A percentile compares a stretch with the other conserved stretches of the same genome.
phyloP scores from a whole-genome alignment of 2,797 vertebrate genomes.

The Epinephelus awoara region DNA sequence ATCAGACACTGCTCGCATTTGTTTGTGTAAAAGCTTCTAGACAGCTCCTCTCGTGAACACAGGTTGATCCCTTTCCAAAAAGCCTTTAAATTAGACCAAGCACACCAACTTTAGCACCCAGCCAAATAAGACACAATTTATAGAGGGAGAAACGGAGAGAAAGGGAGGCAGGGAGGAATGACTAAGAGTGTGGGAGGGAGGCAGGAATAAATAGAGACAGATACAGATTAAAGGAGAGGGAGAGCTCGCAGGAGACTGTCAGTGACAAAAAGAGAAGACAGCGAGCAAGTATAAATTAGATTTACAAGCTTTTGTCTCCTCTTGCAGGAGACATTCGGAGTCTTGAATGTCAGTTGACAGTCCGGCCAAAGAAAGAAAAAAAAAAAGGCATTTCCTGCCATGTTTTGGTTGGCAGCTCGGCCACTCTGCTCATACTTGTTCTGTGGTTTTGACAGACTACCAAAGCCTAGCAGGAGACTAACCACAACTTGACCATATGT shows the following conservation, averaged over 20 bases:
- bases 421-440: slow-evolving; percentile 11
- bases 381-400: slow-evolving; percentile 33
- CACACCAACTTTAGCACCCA: slow-evolving; percentile 30
- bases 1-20: neutral
- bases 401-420: slow-evolving; percentile 14
- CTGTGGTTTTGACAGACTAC: slow-evolving; percentile 42
- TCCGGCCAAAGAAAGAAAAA: slow-evolving; percentile 1
- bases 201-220: slow-evolving; percentile 44
- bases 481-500: slow-evolving; percentile 42
- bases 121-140: slow-evolving; percentile 62
- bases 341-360: slow-evolving; percentile 25
- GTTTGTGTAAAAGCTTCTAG: slow-evolving; percentile 11
- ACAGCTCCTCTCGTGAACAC: slow-evolving; percentile 29
- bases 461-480: slow-evolving; percentile 33
- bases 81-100: slow-evolving; percentile 54
- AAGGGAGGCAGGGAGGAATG: slow-evolving; percentile 39
- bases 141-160: slow-evolving; percentile 38
- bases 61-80: slow-evolving; percentile 59
- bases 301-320: slow-evolving; percentile 40
- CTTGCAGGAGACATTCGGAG: neutral
- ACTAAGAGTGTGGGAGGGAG: slow-evolving; percentile 48
- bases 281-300: slow-evolving; percentile 22
- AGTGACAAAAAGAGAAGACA: slow-evolving; percentile 11
- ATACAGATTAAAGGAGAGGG: slow-evolving; percentile 15
- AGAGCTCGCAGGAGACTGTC: slow-evolving; percentile 8